Evolutionary conservation across 2,113 vertebrate genomes (phyloP), one percentile per base, ranked within the genome.

Genomic region (Polypterus bichir): DNA sequence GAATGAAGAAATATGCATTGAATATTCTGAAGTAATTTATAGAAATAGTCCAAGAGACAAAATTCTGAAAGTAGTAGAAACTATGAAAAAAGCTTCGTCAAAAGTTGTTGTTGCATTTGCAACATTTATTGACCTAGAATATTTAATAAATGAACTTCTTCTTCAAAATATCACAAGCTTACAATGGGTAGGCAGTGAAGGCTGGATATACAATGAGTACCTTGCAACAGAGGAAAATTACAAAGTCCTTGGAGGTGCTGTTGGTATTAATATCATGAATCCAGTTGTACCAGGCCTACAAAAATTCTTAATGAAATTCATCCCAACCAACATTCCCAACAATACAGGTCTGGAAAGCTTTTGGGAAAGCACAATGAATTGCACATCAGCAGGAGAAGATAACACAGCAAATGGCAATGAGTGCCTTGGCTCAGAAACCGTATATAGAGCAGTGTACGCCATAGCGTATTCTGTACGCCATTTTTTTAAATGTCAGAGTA

Each of bases 401-500:
- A 45, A 44, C 5, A 58, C 27, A 4, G 44, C 44, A 5, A 6
- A 45, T 58, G 5, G 2, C 4, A 45, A 58, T 3, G 44, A 3
- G 8, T 58, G 56, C 6, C 44, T 45, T 45, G 56, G 56, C 44
- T 4, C 56, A 7, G 56, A 58, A 9, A 7, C 52, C 59, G 63
- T 64, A 7, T 64, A 64, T 46, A 64, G 59, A 46, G 63, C 57
- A 27, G 57, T 64, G n/a, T 60, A 64, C 49, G 57, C 63, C 27
- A 27, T 52, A 54, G 49, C 47, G 9, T 11, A 54, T 54, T 65
- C 65, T 5, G 48, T 74, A 9, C 45, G 70, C 7, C 59, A 66
- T 49, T 48, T 70, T 44, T 11, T 69, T 9, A 59, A 49, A 46
- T 66, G 71, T 49, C 47, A 68, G 57, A 49, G 59, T 2, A 59